A percentile compares a stretch with the other conserved stretches of the same genome.
phyloP scores from a whole-genome alignment of 1,140 invertebrate genomes.

The Wasmannia auropunctata region DNA sequence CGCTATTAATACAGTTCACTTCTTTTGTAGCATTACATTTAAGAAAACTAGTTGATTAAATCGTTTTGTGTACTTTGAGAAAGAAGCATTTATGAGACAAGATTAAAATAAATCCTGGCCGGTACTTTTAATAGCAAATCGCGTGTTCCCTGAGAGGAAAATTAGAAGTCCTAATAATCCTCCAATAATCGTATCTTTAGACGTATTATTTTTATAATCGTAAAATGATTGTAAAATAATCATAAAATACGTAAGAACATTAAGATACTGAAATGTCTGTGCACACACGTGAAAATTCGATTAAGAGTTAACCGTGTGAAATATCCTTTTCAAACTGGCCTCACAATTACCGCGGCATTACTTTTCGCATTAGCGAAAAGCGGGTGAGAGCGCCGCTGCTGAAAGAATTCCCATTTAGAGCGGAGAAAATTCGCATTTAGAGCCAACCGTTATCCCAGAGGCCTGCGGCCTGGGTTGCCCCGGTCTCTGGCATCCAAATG shows the following conservation, averaged over 20 bases:
- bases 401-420: neutral
- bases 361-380: neutral
- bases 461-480: neutral
- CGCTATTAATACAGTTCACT: slow-evolving; percentile 8
- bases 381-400: neutral
- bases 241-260: neutral
- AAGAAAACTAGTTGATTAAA: neutral
- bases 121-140: neutral
- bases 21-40: neutral
- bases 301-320: neutral
- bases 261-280: neutral
- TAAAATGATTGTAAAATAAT: too few relatives aligned
- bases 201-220: neutral
- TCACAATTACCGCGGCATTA: neutral
- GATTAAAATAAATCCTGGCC: neutral
- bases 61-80: neutral
- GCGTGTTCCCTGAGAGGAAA: neutral
- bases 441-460: neutral
- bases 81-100: neutral
- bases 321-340: neutral
- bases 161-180: neutral
- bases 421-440: slow-evolving; percentile 14
- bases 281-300: neutral
- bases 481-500: slow-evolving; percentile 27
- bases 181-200: neutral